These are phyloP conservation scores for Drosophila atroscutellata DNA, from an alignment of 2,888 invertebrate species.

Conservation along the genomic window DNA sequence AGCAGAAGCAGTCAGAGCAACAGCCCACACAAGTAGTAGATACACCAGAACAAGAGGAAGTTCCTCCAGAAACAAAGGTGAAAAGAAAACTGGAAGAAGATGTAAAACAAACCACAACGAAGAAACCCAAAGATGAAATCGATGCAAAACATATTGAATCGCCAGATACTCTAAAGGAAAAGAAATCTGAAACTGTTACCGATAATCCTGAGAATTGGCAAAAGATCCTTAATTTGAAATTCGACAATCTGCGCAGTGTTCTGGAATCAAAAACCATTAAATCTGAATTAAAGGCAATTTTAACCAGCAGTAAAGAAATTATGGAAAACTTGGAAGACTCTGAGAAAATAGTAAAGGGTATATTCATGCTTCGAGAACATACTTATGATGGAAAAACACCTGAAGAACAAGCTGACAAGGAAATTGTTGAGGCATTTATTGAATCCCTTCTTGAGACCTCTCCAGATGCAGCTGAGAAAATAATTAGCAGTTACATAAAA, in stretches of 20 bases:
- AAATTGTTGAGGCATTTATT: constrained; percentile 53
- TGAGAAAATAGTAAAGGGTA: constrained; percentile 60
- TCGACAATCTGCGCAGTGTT: constrained; percentile 9
- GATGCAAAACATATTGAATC: constrained; percentile 22
- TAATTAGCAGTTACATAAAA: constrained; percentile 39
- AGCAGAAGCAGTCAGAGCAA: not conserved
- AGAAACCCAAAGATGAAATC: constrained; percentile 44
- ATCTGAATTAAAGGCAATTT: constrained; percentile 11
- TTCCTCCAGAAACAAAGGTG: constrained; percentile 19
- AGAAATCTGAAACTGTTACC: not conserved
- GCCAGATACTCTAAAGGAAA: not conserved
- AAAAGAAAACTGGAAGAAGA: constrained; percentile 41
- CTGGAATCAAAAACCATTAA: constrained; percentile 1
- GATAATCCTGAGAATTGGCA: constrained; percentile 5
- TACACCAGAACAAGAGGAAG: not conserved
- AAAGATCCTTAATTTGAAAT: constrained; percentile 28
- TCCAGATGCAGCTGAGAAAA: constrained; percentile 44
- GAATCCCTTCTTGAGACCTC: constrained; percentile 46
- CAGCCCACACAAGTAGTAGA: not conserved
- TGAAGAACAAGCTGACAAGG: constrained; percentile 37
- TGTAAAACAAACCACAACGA: constrained; percentile 4
- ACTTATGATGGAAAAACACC: constrained; percentile 74
- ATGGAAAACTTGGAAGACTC: constrained; percentile 49
- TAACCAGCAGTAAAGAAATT: constrained; percentile 31
- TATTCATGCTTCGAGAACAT: constrained; percentile 78